These are phyloP conservation scores for Pangasius sanitwongsei DNA, from an alignment of 2,797 vertebrate genomes.

Conservation along the genomic window DNA sequence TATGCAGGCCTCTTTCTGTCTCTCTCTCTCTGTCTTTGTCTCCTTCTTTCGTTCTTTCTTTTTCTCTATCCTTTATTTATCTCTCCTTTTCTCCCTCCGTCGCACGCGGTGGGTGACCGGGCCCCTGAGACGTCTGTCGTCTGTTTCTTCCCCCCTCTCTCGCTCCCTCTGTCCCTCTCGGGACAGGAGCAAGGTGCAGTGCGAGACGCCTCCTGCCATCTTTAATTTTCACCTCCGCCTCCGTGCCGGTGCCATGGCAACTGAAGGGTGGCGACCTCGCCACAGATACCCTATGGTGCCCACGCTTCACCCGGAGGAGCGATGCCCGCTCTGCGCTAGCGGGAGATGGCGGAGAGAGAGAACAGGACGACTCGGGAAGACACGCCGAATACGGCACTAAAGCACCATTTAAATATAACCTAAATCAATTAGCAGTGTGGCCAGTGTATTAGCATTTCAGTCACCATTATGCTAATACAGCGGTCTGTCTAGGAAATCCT, in stretches of 20 bases:
- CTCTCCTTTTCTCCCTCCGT: conserved; percentile 19
- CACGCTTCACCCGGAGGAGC: conserved; percentile 47
- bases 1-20: conserved; percentile 58
- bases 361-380: neutral
- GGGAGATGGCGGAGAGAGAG: conserved; percentile 2
- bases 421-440: neutral
- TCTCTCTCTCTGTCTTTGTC: conserved; percentile 15
- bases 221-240: conserved; percentile 84
- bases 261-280: conserved; percentile 69
- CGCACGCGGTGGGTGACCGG: conserved; percentile 65
- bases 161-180: conserved; percentile 47
- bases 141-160: conserved; percentile 46
- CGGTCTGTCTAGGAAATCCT: neutral
- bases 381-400: neutral
- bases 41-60: conserved; percentile 29
- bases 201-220: conserved; percentile 79
- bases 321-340: conserved; percentile 29
- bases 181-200: conserved; percentile 68
- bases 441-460: neutral
- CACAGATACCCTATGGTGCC: conserved; percentile 50
- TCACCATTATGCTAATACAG: neutral
- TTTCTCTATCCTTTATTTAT: neutral
- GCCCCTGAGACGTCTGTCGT: conserved; percentile 69
- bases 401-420: neutral
- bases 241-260: conserved; percentile 58